Percentiles rank a stretch among this genome's conserved stretches.
These are phyloP conservation scores for Coptodon rendalli DNA, from an alignment of 2,113 vertebrate genomes.

Conservation along the genomic window DNA sequence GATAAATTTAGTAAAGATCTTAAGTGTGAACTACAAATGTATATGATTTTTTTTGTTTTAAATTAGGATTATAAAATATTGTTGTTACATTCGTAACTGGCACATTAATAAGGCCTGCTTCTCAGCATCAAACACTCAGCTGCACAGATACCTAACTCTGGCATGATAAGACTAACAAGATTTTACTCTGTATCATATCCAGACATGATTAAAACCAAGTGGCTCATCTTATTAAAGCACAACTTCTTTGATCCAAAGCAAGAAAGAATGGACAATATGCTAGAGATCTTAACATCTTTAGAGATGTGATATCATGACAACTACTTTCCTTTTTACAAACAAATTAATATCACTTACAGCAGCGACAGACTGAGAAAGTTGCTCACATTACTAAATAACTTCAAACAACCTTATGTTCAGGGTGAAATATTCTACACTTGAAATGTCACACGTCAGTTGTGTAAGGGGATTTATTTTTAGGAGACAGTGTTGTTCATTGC, in stretches of 20 bases:
- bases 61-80: neutral
- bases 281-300: neutral
- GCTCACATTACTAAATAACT: neutral
- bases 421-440: neutral
- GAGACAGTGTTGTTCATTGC: neutral
- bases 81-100: neutral
- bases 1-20: neutral
- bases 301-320: neutral
- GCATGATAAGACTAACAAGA: neutral
- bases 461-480: neutral
- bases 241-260: neutral
- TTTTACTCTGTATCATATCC: neutral
- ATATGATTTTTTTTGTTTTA: neutral
- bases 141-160: neutral
- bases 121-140: neutral
- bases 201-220: neutral
- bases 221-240: neutral
- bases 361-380: neutral
- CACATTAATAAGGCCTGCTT: neutral
- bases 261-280: neutral
- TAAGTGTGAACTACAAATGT: neutral
- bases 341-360: neutral
- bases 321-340: neutral
- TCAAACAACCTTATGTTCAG: neutral
- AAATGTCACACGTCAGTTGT: neutral